A percentile compares a stretch with the other conserved stretches of the same genome.
These are phyloP conservation scores for Drosophila crucigera DNA, from an alignment of 2,888 invertebrate genomes.

Conservation along the genomic window DNA sequence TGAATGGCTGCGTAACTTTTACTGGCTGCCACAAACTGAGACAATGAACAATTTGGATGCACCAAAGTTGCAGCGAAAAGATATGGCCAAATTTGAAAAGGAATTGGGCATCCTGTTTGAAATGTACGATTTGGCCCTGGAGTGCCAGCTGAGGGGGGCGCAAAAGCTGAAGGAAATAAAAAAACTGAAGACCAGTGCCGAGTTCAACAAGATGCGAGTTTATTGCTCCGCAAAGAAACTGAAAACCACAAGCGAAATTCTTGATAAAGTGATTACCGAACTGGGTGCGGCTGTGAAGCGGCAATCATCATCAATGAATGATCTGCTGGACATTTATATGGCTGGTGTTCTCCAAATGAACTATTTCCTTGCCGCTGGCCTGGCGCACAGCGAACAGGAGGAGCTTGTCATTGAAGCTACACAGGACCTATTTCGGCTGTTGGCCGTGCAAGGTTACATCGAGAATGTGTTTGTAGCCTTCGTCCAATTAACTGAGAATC, in stretches of 20 bases:
- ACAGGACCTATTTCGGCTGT: constrained; percentile 78
- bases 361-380: constrained; percentile 76
- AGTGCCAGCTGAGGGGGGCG: constrained; percentile 69
- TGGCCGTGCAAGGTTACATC: constrained; percentile 81
- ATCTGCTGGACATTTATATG: constrained; percentile 72
- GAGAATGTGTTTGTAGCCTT: constrained; percentile 81
- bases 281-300: constrained; percentile 65
- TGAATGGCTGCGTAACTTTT: constrained; percentile 83
- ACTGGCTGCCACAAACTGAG: constrained; percentile 79
- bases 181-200: constrained; percentile 68
- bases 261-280: constrained; percentile 54
- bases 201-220: constrained; percentile 67
- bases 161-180: constrained; percentile 69
- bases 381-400: constrained; percentile 53
- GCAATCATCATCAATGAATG: constrained; percentile 65
- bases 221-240: constrained; percentile 57
- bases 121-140: constrained; percentile 80
- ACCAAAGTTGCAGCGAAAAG: constrained; percentile 70
- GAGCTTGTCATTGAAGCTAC: constrained; percentile 69
- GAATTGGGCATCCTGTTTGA: constrained; percentile 65
- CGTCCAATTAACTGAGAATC: constrained; percentile 79
- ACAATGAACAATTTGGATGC: constrained; percentile 77
- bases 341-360: constrained; percentile 77
- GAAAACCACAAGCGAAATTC: constrained; percentile 44
- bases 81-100: constrained; percentile 72